Base-by-base conservation (phyloP, 1,140 invertebrate species). In the Hestina assimilis region DNA sequence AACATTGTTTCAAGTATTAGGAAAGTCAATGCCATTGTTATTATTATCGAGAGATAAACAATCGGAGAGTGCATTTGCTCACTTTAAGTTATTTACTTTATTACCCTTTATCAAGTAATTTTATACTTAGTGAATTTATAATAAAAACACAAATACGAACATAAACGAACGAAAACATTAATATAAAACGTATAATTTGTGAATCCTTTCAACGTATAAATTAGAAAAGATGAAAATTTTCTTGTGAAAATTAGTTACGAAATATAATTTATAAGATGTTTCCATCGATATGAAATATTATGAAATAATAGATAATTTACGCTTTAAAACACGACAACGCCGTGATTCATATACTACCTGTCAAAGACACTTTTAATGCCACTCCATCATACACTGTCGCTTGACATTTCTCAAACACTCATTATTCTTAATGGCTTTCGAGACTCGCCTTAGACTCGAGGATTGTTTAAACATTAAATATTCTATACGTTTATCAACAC, bases 291-390 rank as follows among this genome's bases (percentile, higher is more conserved):
- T 50, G 33, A 50, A 50, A 50, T 40, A 40, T 50, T 50, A 23
- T 31, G 24, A 35, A 23, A 9, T 47, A 33, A 33, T 38, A 50
- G 33, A 40, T 52, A 42, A 48, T 63, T 66, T 60, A 48, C 63
- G 66, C 38, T 33, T 51, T 59, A 47, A 62, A 59, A 43, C 50
- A 69, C 57, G 71, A 57, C 70, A 74, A 67, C 46, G 38, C 46
- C 54, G 62, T 83, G 81, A 83, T 62, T 80, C 79, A 84, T 64
- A 56, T 59, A 35, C 65, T 79, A 83, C 75, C 77, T 83, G 79
- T 81, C 77, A 70, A 55, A 66, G 68, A 69, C 67, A 71, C 45
- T 68, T 64, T 62, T 69, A 66, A 69, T 69, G 60, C 62, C 69
- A 79, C 75, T 82, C 63, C 64, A 79, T 81, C 76, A 82, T 63